Conservation (phyloP, 2,113 vertebrate genomes). For the Phalacrocorax aristotelis region DNA sequence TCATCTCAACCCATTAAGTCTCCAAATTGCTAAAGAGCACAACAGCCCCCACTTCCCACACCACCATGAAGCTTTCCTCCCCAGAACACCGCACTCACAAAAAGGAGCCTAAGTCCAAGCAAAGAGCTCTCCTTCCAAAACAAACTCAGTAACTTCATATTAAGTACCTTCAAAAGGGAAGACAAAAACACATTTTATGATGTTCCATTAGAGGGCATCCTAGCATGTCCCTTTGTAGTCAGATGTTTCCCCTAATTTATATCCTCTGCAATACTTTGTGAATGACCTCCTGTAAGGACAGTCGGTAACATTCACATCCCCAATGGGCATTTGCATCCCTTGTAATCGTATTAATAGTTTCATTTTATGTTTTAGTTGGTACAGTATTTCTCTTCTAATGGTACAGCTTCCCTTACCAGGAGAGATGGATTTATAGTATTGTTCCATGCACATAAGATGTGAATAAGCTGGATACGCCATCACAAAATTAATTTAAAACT, state of each 20-base stretch:
- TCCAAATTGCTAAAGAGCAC: background rate
- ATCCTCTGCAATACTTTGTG: background rate
- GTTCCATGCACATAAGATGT: background rate
- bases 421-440: background rate
- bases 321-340: background rate
- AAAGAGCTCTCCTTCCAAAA: background rate
- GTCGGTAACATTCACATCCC: background rate
- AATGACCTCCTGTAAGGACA: background rate
- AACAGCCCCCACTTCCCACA: background rate
- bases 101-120: background rate
- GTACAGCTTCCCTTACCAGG: background rate
- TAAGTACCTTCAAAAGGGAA: background rate
- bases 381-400: background rate
- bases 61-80: background rate
- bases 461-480: background rate
- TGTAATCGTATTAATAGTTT: background rate
- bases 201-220: constrained; percentile 65
- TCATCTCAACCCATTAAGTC: background rate
- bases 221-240: constrained; percentile 36
- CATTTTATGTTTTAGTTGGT: background rate
- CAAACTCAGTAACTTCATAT: background rate
- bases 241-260: background rate
- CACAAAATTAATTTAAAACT: background rate
- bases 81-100: background rate
- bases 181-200: background rate